Base-by-base conservation (phyloP, 2,797 vertebrate genomes). In the Thalassophryne amazonica region DNA sequence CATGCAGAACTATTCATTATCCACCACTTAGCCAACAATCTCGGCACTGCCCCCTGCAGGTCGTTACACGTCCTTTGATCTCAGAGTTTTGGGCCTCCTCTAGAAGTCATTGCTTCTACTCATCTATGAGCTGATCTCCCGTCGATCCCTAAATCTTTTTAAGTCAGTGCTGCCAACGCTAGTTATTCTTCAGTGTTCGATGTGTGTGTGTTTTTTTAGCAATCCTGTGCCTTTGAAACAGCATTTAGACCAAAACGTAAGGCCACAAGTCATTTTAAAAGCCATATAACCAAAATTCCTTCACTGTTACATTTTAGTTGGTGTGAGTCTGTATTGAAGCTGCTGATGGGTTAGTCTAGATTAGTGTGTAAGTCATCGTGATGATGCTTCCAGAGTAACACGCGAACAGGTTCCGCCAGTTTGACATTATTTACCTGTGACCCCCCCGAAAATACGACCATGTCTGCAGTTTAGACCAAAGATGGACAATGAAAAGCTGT, bases 401-500 rank as follows among this genome's bases (percentile, higher is more conserved):
- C n/a, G n/a, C n/a, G n/a, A n/a, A n/a, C n/a, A n/a, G n/a, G n/a
- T n/a, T n/a, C n/a, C n/a, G n/a, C n/a, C n/a, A n/a, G n/a, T n/a
- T n/a, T n/a, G n/a, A n/a, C n/a, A n/a, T n/a, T n/a, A n/a, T 17
- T 5, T 5, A 20, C 15, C 31, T 43, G 20, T 27, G 56, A 60
- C 21, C 31, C 5, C 19, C 18, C n/a, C 7, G 3, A 19, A 22
- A 23, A 20, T 12, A 21, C 19, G 3, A 22, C 39, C 15, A 38
- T 33, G 6, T 29, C 21, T 12, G 36, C 24, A 27, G 34, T 13
- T 35, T 36, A 69, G 37, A 71, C 64, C 71, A 74, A 69, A 73
- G 60, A 39, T 16, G 24, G 23, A 42, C 17, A 19, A 37, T 35
- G 21, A 19, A 45, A 40, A 4, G 16, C 24, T 30, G 18, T 24